Evolutionary conservation across 2,113 vertebrate species (phyloP).

Genomic region (Sitta europaea): DNA sequence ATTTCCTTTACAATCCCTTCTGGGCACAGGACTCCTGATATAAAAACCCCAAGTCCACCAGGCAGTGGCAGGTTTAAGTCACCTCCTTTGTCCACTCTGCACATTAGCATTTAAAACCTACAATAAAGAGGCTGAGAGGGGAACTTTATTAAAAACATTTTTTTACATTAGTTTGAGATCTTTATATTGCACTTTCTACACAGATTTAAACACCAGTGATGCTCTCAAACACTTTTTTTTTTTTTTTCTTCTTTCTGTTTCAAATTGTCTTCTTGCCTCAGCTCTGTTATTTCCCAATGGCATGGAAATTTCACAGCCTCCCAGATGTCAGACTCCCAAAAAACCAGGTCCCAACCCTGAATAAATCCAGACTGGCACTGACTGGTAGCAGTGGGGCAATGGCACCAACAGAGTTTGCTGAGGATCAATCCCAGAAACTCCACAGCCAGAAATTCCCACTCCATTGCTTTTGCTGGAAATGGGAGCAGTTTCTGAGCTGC

Average conservation of each 20-base stretch:
- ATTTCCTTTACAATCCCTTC: not conserved
- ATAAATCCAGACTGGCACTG: not conserved
- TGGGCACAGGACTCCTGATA: not conserved
- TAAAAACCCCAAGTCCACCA: not conserved
- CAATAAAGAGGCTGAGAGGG: slow-evolving; percentile 44
- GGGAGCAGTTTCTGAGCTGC: not conserved
- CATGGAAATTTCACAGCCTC: not conserved
- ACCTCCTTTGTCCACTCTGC: not conserved
- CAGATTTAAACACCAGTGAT: not conserved
- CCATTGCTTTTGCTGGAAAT: not conserved
- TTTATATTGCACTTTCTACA: not conserved
- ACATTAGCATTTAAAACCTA: slow-evolving; percentile 37
- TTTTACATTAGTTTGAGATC: not conserved
- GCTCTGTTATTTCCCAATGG: not conserved
- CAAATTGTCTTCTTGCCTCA: not conserved
- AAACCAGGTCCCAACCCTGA: not conserved
- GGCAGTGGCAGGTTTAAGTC: not conserved
- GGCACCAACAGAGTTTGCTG: not conserved
- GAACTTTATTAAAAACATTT: slow-evolving; percentile 28
- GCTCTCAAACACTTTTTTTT: not conserved
- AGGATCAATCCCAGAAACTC: not conserved
- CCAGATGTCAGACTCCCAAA: not conserved
- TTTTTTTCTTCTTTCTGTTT: not conserved
- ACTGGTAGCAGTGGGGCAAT: not conserved
- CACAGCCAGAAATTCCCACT: not conserved